Conservation (phyloP, 2,113 vertebrate species). For the Casuarius casuarius region DNA sequence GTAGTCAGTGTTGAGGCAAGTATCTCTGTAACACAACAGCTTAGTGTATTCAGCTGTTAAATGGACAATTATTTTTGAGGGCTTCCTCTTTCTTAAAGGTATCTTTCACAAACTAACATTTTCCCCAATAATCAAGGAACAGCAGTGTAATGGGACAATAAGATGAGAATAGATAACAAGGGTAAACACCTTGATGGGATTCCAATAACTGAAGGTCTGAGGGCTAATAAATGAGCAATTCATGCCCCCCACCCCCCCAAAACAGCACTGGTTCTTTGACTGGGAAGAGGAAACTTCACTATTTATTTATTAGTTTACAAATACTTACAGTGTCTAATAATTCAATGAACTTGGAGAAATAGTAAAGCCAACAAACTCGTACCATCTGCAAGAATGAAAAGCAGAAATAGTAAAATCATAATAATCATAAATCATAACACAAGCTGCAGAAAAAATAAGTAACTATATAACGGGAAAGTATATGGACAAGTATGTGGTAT, state of each 20-base stretch:
- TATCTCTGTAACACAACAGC: background rate
- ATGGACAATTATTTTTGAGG: background rate
- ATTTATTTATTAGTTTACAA: background rate
- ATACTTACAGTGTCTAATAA: conserved; percentile 96
- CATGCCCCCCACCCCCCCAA: background rate
- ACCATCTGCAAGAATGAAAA: conserved; percentile 86
- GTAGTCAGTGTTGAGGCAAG: background rate
- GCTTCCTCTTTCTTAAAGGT: background rate
- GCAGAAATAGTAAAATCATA: background rate
- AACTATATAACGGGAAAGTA: background rate
- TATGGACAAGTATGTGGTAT: background rate
- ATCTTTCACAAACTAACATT: background rate
- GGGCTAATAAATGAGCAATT: background rate
- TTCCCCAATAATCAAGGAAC: background rate
- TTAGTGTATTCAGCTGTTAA: background rate
- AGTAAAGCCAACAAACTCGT: conserved; percentile 93
- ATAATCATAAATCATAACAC: background rate
- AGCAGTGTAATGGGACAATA: background rate
- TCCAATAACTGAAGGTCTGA: background rate
- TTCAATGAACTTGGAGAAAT: conserved; percentile 98
- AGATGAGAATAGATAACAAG: background rate
- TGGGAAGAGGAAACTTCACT: background rate
- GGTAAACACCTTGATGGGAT: background rate
- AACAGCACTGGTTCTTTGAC: background rate
- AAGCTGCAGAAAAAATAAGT: background rate